These are phyloP conservation scores for Diuraphis noxia DNA, from an alignment of 1,140 invertebrate species.

Conservation along the genomic window DNA sequence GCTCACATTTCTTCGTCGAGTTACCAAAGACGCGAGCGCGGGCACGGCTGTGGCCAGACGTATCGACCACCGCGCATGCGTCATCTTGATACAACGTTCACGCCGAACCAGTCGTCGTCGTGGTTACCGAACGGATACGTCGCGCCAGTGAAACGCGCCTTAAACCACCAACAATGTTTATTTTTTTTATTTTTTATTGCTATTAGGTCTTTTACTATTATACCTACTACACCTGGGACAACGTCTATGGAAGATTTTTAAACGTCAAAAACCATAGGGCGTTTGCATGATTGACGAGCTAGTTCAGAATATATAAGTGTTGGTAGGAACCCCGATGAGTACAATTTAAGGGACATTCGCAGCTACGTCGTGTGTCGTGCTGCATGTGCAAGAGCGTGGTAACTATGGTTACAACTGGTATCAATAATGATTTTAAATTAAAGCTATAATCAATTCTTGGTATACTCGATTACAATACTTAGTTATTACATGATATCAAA, in stretches of 20 bases:
- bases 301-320: not conserved
- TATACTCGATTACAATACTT: too few species aligned
- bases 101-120: not conserved
- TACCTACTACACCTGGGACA: not conserved
- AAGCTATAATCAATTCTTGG: too few species aligned
- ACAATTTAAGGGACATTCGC: too few species aligned
- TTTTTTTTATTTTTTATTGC: not conserved
- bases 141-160: not conserved
- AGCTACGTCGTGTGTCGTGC: too few species aligned
- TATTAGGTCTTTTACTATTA: too few species aligned
- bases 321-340: not conserved
- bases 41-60: too few species aligned
- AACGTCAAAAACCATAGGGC: not conserved
- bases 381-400: not conserved
- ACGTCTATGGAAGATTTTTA: not conserved
- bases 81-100: not conserved
- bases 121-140: not conserved
- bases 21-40: conserved; percentile 1
- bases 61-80: not conserved
- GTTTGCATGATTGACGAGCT: not conserved
- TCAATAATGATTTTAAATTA: too few species aligned
- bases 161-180: not conserved
- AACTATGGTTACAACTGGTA: too few species aligned
- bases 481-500: too few species aligned
- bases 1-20: not conserved